Evolutionary conservation across 2,797 vertebrate species (phyloP), one percentile per base, ranked within the genome.

Genomic region (Oryzias dopingdopingensis): DNA sequence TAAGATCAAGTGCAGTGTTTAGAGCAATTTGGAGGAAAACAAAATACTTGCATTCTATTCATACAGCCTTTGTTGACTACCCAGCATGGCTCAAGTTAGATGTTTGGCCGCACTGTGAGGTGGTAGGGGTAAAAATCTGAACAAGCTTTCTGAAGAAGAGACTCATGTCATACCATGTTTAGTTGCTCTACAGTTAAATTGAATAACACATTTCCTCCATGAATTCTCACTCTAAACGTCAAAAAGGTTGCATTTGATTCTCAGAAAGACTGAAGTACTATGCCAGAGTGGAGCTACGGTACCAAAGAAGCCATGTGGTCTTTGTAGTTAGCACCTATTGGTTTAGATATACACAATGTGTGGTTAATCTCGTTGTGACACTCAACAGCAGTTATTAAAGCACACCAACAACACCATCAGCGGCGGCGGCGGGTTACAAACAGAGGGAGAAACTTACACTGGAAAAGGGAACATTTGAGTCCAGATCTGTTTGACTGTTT

Each of bases 401-500:
- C 79, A 86, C 79, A 84, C 65, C 76, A 76, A 77, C 82, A 87
- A 77, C 79, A 82, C 29, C 82, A 77, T 74, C 93, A 70, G 73
- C 79, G 80, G 79, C 80, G 83, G 80, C 83, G 82, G 76, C 81
- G 59, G 79, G 77, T 88, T 86, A 88, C 49, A 91, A 82, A 86
- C 89, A 91, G 77, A 88, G 76, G 69, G 85, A 90, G 76, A 86
- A 84, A 92, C 95, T 95, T 94, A 98, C 97, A 95, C 96, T 97
- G 91, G 96, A 95, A 93, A 94, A 97, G 90, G 95, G 93, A 86
- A 95, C 92, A 83, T 95, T 96, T 88, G 97, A 96, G 91, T 99
- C 97, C 91, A 97, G 91, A 88, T 95, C 95, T 69, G 95, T 94
- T 89, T 96, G 96, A 91, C 95, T 95, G 93, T 95, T 96, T 73